Base-by-base conservation (phyloP, 2,888 invertebrate species). In the Chloroclysta siterata region DNA sequence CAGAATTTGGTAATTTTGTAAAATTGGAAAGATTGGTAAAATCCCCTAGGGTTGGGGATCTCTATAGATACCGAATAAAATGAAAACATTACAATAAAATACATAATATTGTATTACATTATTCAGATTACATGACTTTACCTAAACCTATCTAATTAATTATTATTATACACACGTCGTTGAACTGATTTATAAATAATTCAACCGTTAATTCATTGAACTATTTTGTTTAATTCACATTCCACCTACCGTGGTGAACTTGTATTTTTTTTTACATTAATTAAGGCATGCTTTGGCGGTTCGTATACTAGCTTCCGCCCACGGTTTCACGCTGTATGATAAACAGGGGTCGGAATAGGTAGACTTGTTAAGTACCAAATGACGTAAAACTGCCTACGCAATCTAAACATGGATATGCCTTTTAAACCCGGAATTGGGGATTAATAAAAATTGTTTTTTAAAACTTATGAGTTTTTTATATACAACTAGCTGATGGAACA, bases 121-220 rank as follows among this genome's bases (percentile, higher is more conserved):
- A 66, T 57, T 60, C 36, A 42, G 57, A 58, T 61, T 63, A 61
- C 60, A 64, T 60, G 50, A 50, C 15, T 62, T 54, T 59, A 11
- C 54, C 10, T 53, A 47, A 52, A 46, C 13, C 52, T 60, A 48
- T 44, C 39, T 29, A 60, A 39, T 33, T 53, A 58, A 47, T 57
- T 39, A 57, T 39, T 15, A 51, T 2, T 36, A 56, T 8, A 47
- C 22, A 56, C 17, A 36, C 44, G 36, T 41, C 54, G 42, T 44
- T 53, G 28, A 48, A 48, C 28, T 50, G n/a, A 33, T 48, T 53
- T 28, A 14, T 47, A 53, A 60, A 53, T 41, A 53, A 48, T 48
- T 10, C 13, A 33, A 41, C 17, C 33, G 46, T 47, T 22, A 17
- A 55, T 47, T 39, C 5, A 39, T 55, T 46, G 13, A 15, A 13